Conservation (phyloP, 2,797 vertebrate species). For the Epinephelus awoara region DNA sequence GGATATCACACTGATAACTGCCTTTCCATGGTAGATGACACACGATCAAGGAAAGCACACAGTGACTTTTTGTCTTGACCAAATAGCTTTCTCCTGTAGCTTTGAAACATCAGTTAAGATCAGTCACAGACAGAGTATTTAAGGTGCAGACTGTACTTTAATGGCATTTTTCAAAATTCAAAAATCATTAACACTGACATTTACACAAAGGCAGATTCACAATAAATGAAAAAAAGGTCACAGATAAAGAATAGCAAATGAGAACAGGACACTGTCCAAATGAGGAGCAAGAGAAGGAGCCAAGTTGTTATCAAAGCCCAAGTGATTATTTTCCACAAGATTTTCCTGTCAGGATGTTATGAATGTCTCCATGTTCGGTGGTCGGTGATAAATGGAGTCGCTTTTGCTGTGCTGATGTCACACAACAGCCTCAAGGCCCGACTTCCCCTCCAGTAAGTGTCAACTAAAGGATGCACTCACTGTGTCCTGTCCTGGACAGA, state of each 20-base stretch:
- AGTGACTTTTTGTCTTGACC: constrained; percentile 14
- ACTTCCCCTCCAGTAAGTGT: constrained; percentile 87
- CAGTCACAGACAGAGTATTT: background rate
- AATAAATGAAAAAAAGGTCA: constrained; percentile 36
- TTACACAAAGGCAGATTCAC: background rate
- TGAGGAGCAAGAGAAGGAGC: constrained; percentile 68
- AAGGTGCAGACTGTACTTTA: no score
- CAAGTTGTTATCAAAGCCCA: constrained; percentile 91
- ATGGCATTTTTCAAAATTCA: background rate
- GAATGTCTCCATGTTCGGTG: constrained; percentile 96
- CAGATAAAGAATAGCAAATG: constrained; percentile 27
- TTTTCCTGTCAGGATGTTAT: constrained; percentile 99
- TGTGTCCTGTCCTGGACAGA: constrained; percentile 64
- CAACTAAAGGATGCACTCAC: constrained; percentile 81
- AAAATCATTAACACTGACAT: constrained; percentile 10
- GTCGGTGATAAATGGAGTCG: constrained; percentile 94
- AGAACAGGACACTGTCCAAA: constrained; percentile 79
- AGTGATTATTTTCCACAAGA: constrained; percentile 97
- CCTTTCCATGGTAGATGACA: constrained; percentile 48
- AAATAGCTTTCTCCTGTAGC: background rate
- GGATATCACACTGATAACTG: constrained; percentile 56
- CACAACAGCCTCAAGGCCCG: constrained; percentile 89
- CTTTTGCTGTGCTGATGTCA: constrained; percentile 93
- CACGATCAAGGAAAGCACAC: constrained; percentile 5
- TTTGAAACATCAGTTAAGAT: constrained; percentile 5